A percentile compares a stretch with the other conserved stretches of the same genome.
Conservation (phyloP, 2,113 vertebrate species). For the Sinosuthora webbiana region DNA sequence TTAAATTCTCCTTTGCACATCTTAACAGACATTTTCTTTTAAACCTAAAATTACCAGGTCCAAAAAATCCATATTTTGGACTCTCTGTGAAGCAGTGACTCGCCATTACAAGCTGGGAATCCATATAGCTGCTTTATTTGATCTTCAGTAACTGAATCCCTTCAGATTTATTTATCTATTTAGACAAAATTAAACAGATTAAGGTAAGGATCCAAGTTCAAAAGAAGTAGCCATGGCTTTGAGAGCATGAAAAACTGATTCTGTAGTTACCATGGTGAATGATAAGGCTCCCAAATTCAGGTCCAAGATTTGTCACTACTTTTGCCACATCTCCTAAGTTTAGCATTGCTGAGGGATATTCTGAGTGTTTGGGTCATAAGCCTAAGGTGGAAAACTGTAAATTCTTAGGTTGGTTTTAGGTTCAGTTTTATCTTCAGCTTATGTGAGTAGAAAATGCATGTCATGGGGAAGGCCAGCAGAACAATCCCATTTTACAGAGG, state of each 20-base stretch:
- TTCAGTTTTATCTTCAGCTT: not conserved
- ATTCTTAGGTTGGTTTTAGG: not conserved
- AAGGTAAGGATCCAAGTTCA: not conserved
- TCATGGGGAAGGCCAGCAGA: not conserved
- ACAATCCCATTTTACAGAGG: not conserved
- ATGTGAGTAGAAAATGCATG: not conserved
- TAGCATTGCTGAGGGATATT: not conserved
- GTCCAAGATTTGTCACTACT: not conserved
- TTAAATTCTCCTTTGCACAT: not conserved
- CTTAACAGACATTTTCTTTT: not conserved
- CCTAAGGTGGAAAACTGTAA: not conserved
- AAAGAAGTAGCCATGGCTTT: not conserved
- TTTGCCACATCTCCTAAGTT: not conserved
- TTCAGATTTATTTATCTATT: not conserved
- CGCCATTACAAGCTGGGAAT: not conserved
- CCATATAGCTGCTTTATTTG: not conserved
- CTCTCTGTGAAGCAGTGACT: not conserved
- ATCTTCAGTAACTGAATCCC: not conserved
- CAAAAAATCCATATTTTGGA: not conserved
- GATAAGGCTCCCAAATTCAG: not conserved
- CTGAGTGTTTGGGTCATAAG: not conserved
- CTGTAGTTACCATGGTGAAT: not conserved
- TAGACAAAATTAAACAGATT: not conserved
- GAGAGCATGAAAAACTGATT: not conserved
- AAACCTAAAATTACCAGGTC: not conserved